Percentiles rank a stretch among this genome's conserved stretches.
phyloP scores from a whole-genome alignment of 2,113 vertebrate species.

The Scatophagus argus region DNA sequence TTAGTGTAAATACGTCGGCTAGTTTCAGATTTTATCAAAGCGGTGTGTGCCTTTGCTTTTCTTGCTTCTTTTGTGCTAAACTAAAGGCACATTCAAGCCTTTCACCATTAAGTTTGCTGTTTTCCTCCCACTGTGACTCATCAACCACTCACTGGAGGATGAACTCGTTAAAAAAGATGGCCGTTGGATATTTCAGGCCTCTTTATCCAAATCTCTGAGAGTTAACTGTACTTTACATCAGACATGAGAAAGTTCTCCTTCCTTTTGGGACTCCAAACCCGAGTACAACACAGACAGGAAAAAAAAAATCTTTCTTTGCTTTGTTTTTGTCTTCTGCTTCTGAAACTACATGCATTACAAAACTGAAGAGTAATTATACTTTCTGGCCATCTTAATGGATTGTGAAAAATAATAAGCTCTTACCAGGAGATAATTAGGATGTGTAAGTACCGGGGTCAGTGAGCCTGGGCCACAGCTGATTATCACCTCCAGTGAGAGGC shows the following conservation, averaged over 20 bases:
- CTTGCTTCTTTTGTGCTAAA: not conserved
- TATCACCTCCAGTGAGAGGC: slow-evolving; percentile 40
- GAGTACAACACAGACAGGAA: slow-evolving; percentile 20
- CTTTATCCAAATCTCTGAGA: slow-evolving; percentile 20
- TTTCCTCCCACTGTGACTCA: not conserved
- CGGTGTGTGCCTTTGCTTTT: no score
- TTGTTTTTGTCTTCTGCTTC: no score
- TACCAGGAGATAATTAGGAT: slow-evolving; percentile 66
- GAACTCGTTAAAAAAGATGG: not conserved
- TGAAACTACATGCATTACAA: slow-evolving; percentile 22
- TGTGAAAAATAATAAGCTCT: slow-evolving; percentile 61
- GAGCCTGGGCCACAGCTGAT: slow-evolving; percentile 39
- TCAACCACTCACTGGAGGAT: not conserved
- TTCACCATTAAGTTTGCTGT: not conserved
- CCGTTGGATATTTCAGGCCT: slow-evolving; percentile 17
- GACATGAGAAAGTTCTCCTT: slow-evolving; percentile 31
- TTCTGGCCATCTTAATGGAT: slow-evolving; percentile 62
- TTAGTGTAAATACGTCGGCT: not conserved
- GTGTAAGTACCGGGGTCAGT: slow-evolving; percentile 37
- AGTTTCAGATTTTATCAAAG: not conserved
- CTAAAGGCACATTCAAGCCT: not conserved
- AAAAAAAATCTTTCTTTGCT: not conserved
- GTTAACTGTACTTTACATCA: slow-evolving; percentile 51
- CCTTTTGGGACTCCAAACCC: not conserved
- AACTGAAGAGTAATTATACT: slow-evolving; percentile 61